phyloP scores from a whole-genome alignment of 1,140 invertebrate species.

The Platyscapa corneri region DNA sequence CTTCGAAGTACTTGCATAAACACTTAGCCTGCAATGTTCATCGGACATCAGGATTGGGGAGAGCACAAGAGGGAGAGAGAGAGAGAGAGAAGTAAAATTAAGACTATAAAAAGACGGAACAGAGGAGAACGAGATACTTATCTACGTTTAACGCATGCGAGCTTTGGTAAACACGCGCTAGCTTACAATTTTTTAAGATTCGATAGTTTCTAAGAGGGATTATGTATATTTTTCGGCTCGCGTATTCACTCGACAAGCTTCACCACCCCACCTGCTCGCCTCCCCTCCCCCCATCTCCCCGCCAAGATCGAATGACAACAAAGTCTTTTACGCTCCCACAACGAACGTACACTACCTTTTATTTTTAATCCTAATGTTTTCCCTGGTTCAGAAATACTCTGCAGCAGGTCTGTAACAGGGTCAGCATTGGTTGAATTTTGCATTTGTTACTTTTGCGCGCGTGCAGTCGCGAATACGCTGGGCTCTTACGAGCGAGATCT shows the following conservation, averaged over 20 bases:
- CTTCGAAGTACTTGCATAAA: neutral
- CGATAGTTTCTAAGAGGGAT: no score
- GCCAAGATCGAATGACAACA: neutral
- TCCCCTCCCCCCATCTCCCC: no score
- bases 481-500: no score
- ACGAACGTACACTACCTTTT: neutral
- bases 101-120: no score
- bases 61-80: neutral
- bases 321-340: neutral
- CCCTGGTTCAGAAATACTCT: neutral
- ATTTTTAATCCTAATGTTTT: neutral
- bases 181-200: neutral
- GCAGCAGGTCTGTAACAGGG: neutral
- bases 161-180: neutral
- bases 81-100: neutral
- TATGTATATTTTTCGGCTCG: no score
- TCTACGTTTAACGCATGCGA: neutral
- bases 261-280: no score
- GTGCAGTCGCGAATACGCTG: neutral
- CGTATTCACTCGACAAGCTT: no score
- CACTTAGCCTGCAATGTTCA: neutral
- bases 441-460: neutral
- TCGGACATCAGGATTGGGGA: neutral
- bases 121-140: no score
- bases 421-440: neutral